Base-by-base conservation (phyloP, 2,888 invertebrate species). In the Heliconius cydno region DNA sequence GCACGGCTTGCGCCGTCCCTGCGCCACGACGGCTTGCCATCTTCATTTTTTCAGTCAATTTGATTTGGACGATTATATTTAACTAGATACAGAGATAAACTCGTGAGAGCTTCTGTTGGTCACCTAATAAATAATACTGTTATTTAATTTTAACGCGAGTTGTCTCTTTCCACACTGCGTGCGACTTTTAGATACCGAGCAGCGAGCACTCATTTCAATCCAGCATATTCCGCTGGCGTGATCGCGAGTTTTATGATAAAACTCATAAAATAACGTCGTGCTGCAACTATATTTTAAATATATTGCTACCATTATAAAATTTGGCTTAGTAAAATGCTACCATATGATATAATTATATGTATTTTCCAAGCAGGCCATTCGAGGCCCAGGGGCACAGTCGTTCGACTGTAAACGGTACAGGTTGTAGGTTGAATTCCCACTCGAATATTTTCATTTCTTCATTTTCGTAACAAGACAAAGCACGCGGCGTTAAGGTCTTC, bases 211-310 rank as follows among this genome's bases (percentile, higher is more conserved):
- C 81, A 82, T 83, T 85, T 82, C 80, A 83, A 81, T 80, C 82
- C 72, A 82, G 83, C 83, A 77, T 80, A 82, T 85, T 82, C 80
- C 75, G 82, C 65, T 75, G 80, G 83, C 83, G 79, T 80, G 81
- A 83, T 79, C 79, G 80, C 81, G 82, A 83, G 83, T 86, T 87
- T 86, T 86, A 86, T 84, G 85, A 85, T 85, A 83, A 84, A 85
- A 85, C 85, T 84, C 85, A 83, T 82, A 85, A 85, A 86, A 86
- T 86, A 80, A 81, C 82, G 83, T 82, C 84, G 83, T 80, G 82
- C 81, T 83, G 83, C 81, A 82, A 84, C 84, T 83, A 82, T 84
- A 83, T 82, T 76, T 81, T 83, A 82, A 84, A 83, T 84, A 85
- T 84, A 83, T 84, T 83, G 80, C 80, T 81, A 81, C 72, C 70